A percentile compares a stretch with the other conserved stretches of the same genome.
These are phyloP conservation scores for Aphidius ervi DNA, from an alignment of 1,140 invertebrate species.

Conservation along the genomic window DNA sequence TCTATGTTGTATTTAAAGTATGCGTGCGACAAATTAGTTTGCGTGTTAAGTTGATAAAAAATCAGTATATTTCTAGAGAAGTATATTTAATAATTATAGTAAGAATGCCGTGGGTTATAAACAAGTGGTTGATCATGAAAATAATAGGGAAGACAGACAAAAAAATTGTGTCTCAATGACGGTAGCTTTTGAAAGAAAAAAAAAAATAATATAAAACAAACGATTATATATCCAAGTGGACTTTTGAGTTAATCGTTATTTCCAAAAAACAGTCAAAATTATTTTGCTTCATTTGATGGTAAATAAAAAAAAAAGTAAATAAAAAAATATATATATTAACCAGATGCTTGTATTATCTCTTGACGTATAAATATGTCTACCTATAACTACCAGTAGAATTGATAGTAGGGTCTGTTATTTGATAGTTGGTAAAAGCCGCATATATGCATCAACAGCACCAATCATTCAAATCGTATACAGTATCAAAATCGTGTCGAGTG, in stretches of 20 bases:
- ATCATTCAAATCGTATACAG: conserved; percentile 27
- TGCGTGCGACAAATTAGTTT: too few species aligned
- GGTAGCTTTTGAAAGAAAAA: too few species aligned
- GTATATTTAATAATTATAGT: too few species aligned
- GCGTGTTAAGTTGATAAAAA: too few species aligned
- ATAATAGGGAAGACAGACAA: too few species aligned
- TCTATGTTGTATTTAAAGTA: too few species aligned
- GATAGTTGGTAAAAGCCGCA: neutral
- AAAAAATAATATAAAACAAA: too few species aligned
- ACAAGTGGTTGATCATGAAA: too few species aligned
- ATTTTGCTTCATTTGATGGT: too few species aligned
- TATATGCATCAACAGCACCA: conserved; percentile 16
- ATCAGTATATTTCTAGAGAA: too few species aligned
- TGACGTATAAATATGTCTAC: neutral
- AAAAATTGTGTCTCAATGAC: too few species aligned
- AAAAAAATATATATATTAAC: neutral
- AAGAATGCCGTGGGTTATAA: too few species aligned
- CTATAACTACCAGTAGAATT: neutral
- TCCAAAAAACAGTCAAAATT: neutral
- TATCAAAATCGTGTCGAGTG: conserved; percentile 3
- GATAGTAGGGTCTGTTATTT: conserved; percentile 18
- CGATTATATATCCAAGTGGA: neutral
- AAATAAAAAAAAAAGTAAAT: neutral
- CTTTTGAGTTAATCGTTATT: neutral
- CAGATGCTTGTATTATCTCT: neutral